These are phyloP conservation scores for Psococerastis gibbosa DNA, from an alignment of 2,888 invertebrate genomes.

Conservation along the genomic window DNA sequence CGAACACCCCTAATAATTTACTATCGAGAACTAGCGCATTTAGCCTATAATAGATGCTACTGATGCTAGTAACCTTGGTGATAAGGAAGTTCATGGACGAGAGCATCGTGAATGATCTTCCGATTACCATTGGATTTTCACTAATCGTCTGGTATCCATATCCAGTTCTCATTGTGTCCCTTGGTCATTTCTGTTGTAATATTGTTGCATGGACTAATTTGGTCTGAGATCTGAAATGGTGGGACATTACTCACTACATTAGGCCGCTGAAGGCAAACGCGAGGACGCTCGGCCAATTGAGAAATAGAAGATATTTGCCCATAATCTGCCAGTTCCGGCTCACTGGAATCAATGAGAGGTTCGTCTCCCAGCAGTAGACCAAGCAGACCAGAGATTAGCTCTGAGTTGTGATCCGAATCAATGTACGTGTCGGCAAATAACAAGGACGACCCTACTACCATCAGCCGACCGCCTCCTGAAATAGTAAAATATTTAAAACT, in stretches of 20 bases:
- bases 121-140: too few species aligned
- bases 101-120: too few species aligned
- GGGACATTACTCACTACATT: neutral
- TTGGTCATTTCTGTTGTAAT: too few species aligned
- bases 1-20: too few species aligned
- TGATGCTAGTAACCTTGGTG: too few species aligned
- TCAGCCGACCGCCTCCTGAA: slow-evolving; percentile 52
- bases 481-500: neutral
- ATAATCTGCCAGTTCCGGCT: slow-evolving; percentile 56
- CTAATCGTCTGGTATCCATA: too few species aligned
- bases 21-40: too few species aligned
- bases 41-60: too few species aligned
- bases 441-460: slow-evolving; percentile 80
- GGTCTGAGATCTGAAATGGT: too few species aligned
- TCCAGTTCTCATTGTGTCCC: too few species aligned
- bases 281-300: slow-evolving; percentile 54
- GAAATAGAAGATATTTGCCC: slow-evolving; percentile 75
- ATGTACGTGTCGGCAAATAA: slow-evolving; percentile 86
- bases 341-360: slow-evolving; percentile 74
- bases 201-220: too few species aligned
- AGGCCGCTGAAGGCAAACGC: slow-evolving; percentile 47
- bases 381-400: slow-evolving; percentile 72
- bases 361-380: slow-evolving; percentile 53
- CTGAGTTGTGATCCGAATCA: slow-evolving; percentile 83
- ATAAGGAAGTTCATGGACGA: too few species aligned